Base-by-base conservation (phyloP, 2,113 vertebrate species). In the Oceanites oceanicus region DNA sequence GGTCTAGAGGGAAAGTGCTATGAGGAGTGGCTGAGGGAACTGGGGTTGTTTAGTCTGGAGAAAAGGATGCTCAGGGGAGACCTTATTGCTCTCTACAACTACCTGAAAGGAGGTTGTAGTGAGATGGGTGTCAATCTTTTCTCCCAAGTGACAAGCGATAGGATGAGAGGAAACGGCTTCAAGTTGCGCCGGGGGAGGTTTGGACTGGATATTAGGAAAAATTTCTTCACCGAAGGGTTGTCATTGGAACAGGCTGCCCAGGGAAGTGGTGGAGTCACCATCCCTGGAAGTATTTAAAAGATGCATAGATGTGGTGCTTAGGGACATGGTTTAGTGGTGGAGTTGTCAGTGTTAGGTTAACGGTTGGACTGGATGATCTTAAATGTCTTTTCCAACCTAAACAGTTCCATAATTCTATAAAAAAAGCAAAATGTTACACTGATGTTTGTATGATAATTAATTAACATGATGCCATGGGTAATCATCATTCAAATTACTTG, bases 361-460 rank as follows among this genome's bases (percentile, higher is more conserved):
- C 5, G 5, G 34, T 49, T 68, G 67, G 17, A 38, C 47, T 71
- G 1, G 6, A 29, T 50, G 34, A 74, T 25, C 13, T 78, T 32
- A 20, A 26, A 25, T 18, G 10, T 47, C 34, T 59, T 59, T 59
- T 59, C 44, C 20, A 30, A 61, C 20, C 15, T 34, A 17, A 50
- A 52, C 1, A 6, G 52, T 50, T 62, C 15, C 38, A 23, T 62
- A n/a, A 38, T 40, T 25, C 9, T 50, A 14, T 90, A 22, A 65
- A 90, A 20, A 6, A 70, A 5, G 2, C 15, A 40, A 84, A 92
- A 68, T 71, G 9, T 81, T 92, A 47, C 3, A 4, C 45, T 68
- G 34, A 17, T 88, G 59, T 94, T 94, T 92, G 55, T 89, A 14
- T 81, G 53, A 89, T 59, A 76, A 86, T 90, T 88, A 94, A 87